These are phyloP conservation scores for Clistopyga incitator DNA, from an alignment of 2,888 invertebrate species.

Conservation along the genomic window DNA sequence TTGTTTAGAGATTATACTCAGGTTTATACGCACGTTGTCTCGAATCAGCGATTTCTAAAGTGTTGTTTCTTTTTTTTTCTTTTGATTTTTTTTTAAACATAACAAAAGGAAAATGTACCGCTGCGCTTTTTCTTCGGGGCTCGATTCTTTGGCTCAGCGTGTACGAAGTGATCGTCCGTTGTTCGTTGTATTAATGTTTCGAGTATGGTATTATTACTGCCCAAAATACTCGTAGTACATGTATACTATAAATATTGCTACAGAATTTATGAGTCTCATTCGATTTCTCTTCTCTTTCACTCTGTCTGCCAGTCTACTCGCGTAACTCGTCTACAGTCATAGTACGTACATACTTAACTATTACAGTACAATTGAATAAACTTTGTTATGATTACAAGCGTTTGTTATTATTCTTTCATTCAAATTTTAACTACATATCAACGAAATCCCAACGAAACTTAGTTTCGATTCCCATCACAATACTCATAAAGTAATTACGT, in stretches of 20 bases:
- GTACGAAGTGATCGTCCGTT: neutral
- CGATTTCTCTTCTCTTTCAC: neutral
- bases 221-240: conserved; percentile 20
- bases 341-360: conserved; percentile 56
- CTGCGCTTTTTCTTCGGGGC: conserved; percentile 28
- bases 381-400: conserved; percentile 65
- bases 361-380: conserved; percentile 68
- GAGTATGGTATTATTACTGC: conserved; percentile 20
- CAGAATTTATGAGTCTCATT: conserved; percentile 16
- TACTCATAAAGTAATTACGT: too few relatives aligned
- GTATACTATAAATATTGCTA: conserved; percentile 20
- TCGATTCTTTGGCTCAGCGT: conserved; percentile 20
- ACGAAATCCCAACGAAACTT: neutral
- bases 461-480: too few relatives aligned
- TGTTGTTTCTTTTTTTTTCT: conserved; percentile 1
- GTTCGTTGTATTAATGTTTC: conserved; percentile 40
- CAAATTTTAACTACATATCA: neutral
- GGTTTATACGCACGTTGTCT: conserved; percentile 25
- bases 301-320: conserved; percentile 69
- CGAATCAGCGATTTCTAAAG: neutral
- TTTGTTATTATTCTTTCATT: neutral
- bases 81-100: conserved; percentile 8
- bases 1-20: conserved; percentile 27
- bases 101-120: conserved; percentile 24
- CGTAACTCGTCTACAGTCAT: conserved; percentile 69